phyloP scores from a whole-genome alignment of 2,113 vertebrate genomes.

The Cairina moschata region DNA sequence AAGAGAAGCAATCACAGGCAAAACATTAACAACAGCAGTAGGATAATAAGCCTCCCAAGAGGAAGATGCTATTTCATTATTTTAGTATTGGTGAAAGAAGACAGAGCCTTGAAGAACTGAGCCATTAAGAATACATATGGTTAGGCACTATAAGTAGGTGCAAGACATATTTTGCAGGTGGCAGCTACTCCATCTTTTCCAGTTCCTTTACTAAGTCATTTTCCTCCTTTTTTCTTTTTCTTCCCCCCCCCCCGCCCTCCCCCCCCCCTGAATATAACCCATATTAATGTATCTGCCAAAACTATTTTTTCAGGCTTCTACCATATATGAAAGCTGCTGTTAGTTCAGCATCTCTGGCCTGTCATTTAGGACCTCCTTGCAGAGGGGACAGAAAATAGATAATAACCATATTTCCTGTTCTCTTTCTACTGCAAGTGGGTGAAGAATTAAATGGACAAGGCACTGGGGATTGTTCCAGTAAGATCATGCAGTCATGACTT shows the following conservation, averaged over 20 bases:
- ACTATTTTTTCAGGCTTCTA: not conserved
- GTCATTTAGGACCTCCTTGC: not conserved
- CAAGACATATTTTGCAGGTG: not conserved
- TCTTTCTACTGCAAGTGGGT: not conserved
- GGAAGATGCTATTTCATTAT: not conserved
- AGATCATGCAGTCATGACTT: not conserved
- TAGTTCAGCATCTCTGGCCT: not conserved
- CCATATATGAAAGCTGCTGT: not conserved
- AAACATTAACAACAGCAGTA: not conserved
- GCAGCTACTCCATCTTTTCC: not conserved
- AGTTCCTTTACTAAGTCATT: not conserved
- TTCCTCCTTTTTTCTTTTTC: not conserved
- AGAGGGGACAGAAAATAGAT: not conserved
- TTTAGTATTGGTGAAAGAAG: not conserved
- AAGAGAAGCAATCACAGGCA: not conserved
- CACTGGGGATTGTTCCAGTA: not conserved
- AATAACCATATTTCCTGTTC: not conserved
- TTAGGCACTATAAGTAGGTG: not conserved
- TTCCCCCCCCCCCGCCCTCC: rapidly evolving
- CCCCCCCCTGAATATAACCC: not conserved
- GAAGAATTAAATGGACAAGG: not conserved
- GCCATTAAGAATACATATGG: not conserved
- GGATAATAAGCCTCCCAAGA: not conserved
- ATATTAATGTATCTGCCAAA: not conserved
- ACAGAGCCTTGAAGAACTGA: not conserved